Conservation (phyloP, 2,797 vertebrate genomes). For the Lindbergichthys nudifrons region DNA sequence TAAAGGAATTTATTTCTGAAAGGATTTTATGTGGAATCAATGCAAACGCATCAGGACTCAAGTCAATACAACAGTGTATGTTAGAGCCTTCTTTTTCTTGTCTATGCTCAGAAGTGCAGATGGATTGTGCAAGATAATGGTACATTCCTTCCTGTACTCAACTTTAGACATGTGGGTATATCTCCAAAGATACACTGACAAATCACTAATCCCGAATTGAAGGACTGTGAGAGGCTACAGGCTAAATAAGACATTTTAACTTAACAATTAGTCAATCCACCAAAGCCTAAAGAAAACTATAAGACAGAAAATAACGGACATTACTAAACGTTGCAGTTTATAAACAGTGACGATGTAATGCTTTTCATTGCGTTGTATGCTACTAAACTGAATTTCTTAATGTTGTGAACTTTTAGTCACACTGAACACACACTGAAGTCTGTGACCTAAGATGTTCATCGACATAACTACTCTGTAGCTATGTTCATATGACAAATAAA, state of each 20-base stretch:
- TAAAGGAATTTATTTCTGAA: slow-evolving; percentile 22
- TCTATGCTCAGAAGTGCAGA: neutral
- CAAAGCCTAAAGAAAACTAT: neutral
- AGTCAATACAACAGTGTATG: slow-evolving; percentile 9
- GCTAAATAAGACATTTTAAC: neutral
- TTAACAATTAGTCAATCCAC: neutral
- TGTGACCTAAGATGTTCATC: no score
- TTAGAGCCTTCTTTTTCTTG: neutral
- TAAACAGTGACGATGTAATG: neutral
- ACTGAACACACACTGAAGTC: neutral
- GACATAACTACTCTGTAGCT: no score
- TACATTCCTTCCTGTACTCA: neutral
- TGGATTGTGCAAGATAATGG: neutral
- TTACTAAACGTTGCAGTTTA: neutral
- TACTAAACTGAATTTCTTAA: neutral
- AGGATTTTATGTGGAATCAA: slow-evolving; percentile 16
- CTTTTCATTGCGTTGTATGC: no score
- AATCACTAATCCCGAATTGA: neutral
- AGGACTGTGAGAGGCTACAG: neutral
- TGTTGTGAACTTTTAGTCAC: neutral
- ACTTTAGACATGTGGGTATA: neutral
- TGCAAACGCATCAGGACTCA: neutral
- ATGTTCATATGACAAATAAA: no score
- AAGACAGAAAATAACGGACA: neutral
- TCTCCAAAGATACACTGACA: neutral